Evolutionary conservation across 92 coral and sea anemone genomes (phyloP).

Genomic region (Phenganax stokvisi): DNA sequence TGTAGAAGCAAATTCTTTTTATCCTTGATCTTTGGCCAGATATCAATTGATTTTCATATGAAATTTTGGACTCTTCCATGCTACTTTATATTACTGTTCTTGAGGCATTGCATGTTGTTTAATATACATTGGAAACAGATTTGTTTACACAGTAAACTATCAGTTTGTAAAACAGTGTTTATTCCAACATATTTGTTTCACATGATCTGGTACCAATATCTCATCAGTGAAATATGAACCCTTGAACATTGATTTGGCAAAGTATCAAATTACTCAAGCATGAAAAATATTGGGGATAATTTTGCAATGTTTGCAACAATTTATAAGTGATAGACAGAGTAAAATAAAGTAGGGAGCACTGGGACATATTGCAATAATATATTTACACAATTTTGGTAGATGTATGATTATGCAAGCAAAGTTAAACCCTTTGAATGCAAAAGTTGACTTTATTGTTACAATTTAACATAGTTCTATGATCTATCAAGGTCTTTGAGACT

Average conservation of each 20-base stretch:
- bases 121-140: background rate
- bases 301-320: no score
- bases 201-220: background rate
- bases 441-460: no score
- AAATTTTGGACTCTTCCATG: background rate
- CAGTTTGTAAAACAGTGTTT: background rate
- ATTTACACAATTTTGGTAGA: no score
- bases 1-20: constrained; percentile 9
- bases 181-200: background rate
- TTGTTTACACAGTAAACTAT: background rate
- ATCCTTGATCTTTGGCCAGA: constrained; percentile 3
- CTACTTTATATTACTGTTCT: background rate
- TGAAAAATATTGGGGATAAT: background rate
- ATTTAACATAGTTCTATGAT: no score
- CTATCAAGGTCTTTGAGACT: constrained; percentile 61
- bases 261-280: background rate
- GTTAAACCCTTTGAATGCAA: no score
- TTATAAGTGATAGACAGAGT: no score
- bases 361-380: no score
- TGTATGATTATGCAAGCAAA: no score
- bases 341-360: no score
- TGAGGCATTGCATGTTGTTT: background rate
- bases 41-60: background rate
- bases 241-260: background rate
- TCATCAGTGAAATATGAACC: background rate